These are phyloP conservation scores for Tursiops truncatus DNA, from an alignment of 2,113 vertebrate genomes.

Conservation along the genomic window DNA sequence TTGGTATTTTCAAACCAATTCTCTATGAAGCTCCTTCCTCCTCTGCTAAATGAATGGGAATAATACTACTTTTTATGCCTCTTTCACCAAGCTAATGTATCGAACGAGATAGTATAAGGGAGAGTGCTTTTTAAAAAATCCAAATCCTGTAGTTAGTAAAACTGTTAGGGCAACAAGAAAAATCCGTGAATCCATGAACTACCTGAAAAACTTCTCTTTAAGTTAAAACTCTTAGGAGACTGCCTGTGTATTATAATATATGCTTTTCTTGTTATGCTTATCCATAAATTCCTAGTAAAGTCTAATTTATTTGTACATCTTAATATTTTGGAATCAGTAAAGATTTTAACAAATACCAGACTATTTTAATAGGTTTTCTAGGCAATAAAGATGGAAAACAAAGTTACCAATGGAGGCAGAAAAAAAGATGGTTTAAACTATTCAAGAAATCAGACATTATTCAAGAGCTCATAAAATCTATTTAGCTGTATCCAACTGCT, in stretches of 20 bases:
- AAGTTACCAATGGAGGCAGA: background rate
- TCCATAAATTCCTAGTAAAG: conserved; percentile 4
- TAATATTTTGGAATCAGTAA: conserved; percentile 5
- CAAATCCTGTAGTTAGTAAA: background rate
- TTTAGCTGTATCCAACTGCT: conserved; percentile 33
- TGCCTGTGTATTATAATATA: background rate
- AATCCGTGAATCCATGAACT: background rate
- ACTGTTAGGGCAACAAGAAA: background rate
- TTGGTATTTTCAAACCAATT: background rate
- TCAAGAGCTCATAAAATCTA: conserved; percentile 56
- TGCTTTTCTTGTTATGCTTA: background rate
- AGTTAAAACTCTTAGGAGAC: background rate
- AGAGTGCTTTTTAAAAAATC: background rate
- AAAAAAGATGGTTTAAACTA: conserved; percentile 52
- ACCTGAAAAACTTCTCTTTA: background rate
- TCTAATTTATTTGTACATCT: background rate
- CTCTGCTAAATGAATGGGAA: background rate
- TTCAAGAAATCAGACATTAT: conserved; percentile 47
- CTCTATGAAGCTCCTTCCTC: conserved; percentile 10
- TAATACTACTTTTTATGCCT: background rate
- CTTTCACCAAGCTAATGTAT: background rate
- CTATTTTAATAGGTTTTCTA: conserved; percentile 24
- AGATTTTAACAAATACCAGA: conserved; percentile 40
- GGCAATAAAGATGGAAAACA: conserved; percentile 25
- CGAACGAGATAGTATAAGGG: background rate